These are phyloP conservation scores for Spinus olivaceus DNA, from an alignment of 2,797 vertebrate species.

Conservation along the genomic window DNA sequence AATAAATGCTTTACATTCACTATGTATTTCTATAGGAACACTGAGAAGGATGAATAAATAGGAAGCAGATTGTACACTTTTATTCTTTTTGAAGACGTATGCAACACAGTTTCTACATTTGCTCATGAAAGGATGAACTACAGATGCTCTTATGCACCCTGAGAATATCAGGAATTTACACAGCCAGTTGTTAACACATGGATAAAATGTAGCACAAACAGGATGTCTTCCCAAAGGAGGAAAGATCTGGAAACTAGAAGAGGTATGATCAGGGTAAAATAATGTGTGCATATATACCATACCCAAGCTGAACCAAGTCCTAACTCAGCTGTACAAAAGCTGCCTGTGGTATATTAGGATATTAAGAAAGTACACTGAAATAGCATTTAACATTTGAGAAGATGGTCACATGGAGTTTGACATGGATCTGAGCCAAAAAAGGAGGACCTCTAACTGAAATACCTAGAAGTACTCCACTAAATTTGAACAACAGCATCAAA, in stretches of 20 bases:
- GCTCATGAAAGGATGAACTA: neutral
- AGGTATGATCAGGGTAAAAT: neutral
- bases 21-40: neutral
- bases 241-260: neutral
- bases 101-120: neutral
- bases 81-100: neutral
- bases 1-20: neutral
- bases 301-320: neutral
- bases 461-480: neutral
- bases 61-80: neutral
- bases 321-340: neutral
- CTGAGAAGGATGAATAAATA: neutral
- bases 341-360: neutral
- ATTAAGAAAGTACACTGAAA: neutral
- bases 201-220: conserved; percentile 16
- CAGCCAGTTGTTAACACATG: conserved; percentile 27
- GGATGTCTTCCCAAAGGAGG: neutral
- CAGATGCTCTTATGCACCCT: neutral
- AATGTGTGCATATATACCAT: neutral
- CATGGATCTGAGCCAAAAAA: neutral
- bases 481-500: neutral
- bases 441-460: neutral
- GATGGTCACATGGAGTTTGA: neutral
- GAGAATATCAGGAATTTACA: conserved; percentile 31
- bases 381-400: neutral